These are phyloP conservation scores for Amphiura filiformis DNA, from an alignment of 35 echinoderm and acorn worm genomes.

Conservation along the genomic window DNA sequence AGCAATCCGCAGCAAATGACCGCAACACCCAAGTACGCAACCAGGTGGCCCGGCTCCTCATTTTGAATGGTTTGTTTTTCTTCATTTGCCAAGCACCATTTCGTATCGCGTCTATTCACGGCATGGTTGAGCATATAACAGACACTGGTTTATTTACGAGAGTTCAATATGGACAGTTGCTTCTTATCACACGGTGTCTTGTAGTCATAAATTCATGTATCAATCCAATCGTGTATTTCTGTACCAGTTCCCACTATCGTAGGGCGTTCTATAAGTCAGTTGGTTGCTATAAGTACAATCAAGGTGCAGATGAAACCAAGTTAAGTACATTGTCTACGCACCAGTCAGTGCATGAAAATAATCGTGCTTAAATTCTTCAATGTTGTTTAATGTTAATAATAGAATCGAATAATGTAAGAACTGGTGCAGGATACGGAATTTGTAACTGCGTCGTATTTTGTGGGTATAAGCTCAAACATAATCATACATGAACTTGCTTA, in stretches of 20 bases:
- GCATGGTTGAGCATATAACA: slow-evolving; percentile 16
- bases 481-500: too few relatives aligned
- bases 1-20: slow-evolving; percentile 6
- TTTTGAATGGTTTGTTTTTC: slow-evolving; percentile 75
- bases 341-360: too few relatives aligned
- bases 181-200: slow-evolving; percentile 58
- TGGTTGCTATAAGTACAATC: too few relatives aligned
- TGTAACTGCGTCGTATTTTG: too few relatives aligned
- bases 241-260: slow-evolving; percentile 71
- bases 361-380: too few relatives aligned
- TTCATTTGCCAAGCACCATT: slow-evolving; percentile 85
- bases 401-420: too few relatives aligned
- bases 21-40: slow-evolving; percentile 59
- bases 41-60: slow-evolving; percentile 74
- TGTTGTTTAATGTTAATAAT: too few relatives aligned
- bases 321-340: too few relatives aligned
- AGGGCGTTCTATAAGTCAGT: slow-evolving; percentile 71
- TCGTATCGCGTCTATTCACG: slow-evolving; percentile 55
- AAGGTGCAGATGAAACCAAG: too few relatives aligned
- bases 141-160: neutral
- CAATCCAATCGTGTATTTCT: slow-evolving; percentile 90
- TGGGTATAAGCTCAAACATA: too few relatives aligned
- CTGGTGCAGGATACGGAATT: too few relatives aligned
- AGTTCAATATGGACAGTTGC: slow-evolving; percentile 12
- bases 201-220: slow-evolving; percentile 67